Percentiles rank a stretch among this genome's conserved stretches.
These are phyloP conservation scores for Tautogolabrus adspersus DNA, from an alignment of 2,113 vertebrate genomes.

Conservation along the genomic window DNA sequence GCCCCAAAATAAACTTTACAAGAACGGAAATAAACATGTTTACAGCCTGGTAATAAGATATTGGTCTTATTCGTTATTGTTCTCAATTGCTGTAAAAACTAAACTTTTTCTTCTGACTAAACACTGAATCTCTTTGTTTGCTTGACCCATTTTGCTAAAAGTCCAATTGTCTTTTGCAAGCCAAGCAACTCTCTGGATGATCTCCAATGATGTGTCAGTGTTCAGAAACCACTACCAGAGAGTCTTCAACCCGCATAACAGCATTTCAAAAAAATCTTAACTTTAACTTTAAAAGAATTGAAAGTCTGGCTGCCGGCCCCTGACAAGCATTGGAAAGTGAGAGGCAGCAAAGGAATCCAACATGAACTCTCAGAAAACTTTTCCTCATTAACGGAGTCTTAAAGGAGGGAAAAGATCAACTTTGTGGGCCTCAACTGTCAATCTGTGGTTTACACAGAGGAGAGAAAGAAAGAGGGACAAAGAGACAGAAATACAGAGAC, in stretches of 20 bases:
- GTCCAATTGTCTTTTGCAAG: not conserved
- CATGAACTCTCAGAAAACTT: not conserved
- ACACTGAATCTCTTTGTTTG: not conserved
- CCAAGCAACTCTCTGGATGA: not conserved
- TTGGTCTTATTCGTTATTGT: too few species aligned
- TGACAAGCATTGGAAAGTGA: not conserved
- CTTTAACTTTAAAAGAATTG: not conserved
- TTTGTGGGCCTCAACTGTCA: constrained; percentile 20
- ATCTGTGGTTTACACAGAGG: constrained; percentile 9
- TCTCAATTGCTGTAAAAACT: too few species aligned
- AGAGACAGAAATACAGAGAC: constrained; percentile 9
- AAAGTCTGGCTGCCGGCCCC: not conserved
- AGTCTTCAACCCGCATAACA: not conserved
- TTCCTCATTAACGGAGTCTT: constrained; percentile 30
- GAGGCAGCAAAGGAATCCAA: not conserved
- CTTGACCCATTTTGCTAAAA: constrained; percentile 11
- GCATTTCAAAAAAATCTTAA: not conserved
- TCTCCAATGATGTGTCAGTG: not conserved
- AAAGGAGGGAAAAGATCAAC: constrained; percentile 1
- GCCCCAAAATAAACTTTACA: too few species aligned
- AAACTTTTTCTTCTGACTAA: too few species aligned
- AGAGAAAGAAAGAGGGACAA: not conserved
- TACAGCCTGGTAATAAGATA: too few species aligned
- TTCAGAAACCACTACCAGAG: not conserved
- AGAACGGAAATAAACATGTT: too few species aligned